Evolutionary conservation across 2,797 vertebrate species (phyloP), one percentile per base, ranked within the genome.

Genomic region (Crax fasciolata): DNA sequence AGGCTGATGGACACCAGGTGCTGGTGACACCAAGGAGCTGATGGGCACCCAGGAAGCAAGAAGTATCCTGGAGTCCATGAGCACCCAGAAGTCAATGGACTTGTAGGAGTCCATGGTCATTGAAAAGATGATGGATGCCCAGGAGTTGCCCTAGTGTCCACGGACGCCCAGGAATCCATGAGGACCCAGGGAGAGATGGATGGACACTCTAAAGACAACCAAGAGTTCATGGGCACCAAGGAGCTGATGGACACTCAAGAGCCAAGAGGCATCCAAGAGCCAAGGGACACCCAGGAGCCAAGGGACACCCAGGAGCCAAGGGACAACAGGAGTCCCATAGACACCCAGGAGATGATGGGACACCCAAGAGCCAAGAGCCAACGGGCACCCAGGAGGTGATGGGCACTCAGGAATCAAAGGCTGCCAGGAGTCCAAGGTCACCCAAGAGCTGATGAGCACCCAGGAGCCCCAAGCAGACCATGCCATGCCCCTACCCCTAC

Each of bases 381-480:
- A 49, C 8, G 13, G 55, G 10, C 38, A 61, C 25, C 25, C 15
- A 44, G 43, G 5, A 41, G 49, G 28, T 11, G 19, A 39, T 28
- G 27, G 35, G 20, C 27, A 52, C 35, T 19, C n/a, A 54, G 51
- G 20, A 73, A 35, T 15, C 39, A 46, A 49, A 4, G 7, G 20
- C 6, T 7, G 41, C 35, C 38, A 43, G 49, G 39, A 24, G 30
- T 8, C 7, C 6, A 46, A 16, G 30, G 30, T 3, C 55, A 32
- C 55, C 5, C 18, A 55, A 30, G 30, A 58, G 20, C 18, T 32
- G 10, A 54, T 3, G 49, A 41, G 21, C 21, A 19, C 6, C 6
- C 1, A 12, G 32, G 7, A 87, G 30, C 9, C n/a, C 58, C 8
- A 1, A 14, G 23, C 13, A 76, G 3, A 13, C 55, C 0, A 0